These are phyloP conservation scores for Vannuccia rotundouncinata DNA, from an alignment of 2,888 invertebrate species.

Conservation along the genomic window DNA sequence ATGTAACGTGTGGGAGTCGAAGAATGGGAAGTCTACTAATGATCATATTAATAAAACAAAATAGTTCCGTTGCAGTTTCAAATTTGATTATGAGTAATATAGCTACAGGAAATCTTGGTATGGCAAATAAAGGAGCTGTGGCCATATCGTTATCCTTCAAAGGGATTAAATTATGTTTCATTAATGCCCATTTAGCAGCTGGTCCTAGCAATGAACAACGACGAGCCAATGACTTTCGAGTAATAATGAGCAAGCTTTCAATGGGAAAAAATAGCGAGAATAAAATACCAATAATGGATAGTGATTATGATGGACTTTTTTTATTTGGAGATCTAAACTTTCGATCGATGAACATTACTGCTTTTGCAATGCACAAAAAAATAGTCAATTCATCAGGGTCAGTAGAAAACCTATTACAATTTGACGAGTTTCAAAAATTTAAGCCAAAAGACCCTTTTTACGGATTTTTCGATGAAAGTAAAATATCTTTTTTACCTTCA, in stretches of 20 bases:
- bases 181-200: conserved; percentile 28
- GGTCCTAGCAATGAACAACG: neutral
- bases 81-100: conserved; percentile 7
- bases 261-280: neutral
- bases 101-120: conserved; percentile 13
- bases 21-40: neutral
- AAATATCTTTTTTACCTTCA: conserved; percentile 28
- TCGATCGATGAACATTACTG: neutral
- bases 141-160: conserved; percentile 3
- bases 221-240: neutral
- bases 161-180: conserved; percentile 21
- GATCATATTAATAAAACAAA: neutral
- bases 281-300: neutral
- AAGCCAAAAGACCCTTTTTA: conserved; percentile 25
- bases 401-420: neutral
- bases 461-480: conserved; percentile 12
- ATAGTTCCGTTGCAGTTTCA: neutral
- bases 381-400: neutral
- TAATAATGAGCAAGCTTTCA: neutral
- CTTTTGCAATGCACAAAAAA: neutral
- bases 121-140: conserved; percentile 33
- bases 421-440: neutral
- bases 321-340: conserved; percentile 31
- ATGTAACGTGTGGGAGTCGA: neutral
- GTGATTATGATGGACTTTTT: conserved; percentile 16